These are phyloP conservation scores for Lacerta bilineata DNA, from an alignment of 2,797 vertebrate genomes.

Conservation along the genomic window DNA sequence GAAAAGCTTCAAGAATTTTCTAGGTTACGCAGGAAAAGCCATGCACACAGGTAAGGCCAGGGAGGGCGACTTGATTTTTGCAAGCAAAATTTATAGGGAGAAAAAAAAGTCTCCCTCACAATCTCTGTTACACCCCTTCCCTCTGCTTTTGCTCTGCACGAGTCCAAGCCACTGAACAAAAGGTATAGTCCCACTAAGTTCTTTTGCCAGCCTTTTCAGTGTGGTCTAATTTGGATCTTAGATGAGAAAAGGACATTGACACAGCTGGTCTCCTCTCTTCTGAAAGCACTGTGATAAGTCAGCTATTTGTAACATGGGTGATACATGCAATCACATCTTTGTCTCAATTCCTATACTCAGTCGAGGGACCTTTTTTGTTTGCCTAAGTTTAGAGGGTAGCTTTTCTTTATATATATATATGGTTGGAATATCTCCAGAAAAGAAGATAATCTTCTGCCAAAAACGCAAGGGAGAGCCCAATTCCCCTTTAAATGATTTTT, in stretches of 20 bases:
- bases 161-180: neutral
- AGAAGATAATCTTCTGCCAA: constrained; percentile 32
- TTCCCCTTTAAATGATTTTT: constrained; percentile 39
- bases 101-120: neutral
- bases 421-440: constrained; percentile 43
- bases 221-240: constrained; percentile 40
- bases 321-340: neutral
- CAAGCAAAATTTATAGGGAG: neutral
- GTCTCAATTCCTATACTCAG: constrained; percentile 25
- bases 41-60: neutral
- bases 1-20: neutral
- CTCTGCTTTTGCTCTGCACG: constrained; percentile 23
- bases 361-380: constrained; percentile 25
- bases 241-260: neutral
- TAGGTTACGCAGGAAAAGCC: neutral
- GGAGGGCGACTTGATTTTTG: neutral
- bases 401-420: neutral
- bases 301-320: neutral
- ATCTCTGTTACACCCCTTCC: neutral
- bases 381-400: constrained; percentile 25
- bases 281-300: constrained; percentile 22
- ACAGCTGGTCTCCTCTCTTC: constrained; percentile 24
- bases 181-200: constrained; percentile 9
- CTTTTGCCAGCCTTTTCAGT: constrained; percentile 34
- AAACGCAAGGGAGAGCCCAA: constrained; percentile 19